Base-by-base conservation (phyloP, 2,888 invertebrate genomes). In the Tricholauxania praeusta region DNA sequence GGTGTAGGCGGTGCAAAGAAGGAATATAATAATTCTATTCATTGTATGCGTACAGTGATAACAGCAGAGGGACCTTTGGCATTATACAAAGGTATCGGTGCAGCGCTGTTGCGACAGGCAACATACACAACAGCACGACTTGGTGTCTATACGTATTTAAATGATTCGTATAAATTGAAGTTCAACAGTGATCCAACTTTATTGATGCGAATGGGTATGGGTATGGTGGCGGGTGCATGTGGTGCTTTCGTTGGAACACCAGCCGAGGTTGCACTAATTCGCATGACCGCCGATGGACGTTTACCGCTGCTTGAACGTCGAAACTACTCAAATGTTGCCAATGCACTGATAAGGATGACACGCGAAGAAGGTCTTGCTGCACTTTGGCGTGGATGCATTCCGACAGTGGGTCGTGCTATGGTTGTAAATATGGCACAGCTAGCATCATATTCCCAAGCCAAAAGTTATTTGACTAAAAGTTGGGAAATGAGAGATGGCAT, bases 251-350 rank as follows among this genome's bases (percentile, higher is more conserved):
- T 98, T 52, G 99, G 99, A 60, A 99, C 98, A 0, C 99, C 99
- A 0, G 98, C 99, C 0, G 99, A 99, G 89, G 94, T 99, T 53
- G 94, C 97, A 0, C 91, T 99, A 59, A 97, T 99, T 79, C 90
- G 99, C 73, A 99, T 99, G 99, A 98, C 98, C n/a, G 93, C 98
- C 0, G 99, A 99, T 88, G 99, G 99, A 14, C 91, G 97, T 75
- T 89, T 99, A 78, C 98, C 99, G 3, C 82, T 88, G 71, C 95
- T 93, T 1, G 95, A 99, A 87, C 89, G 96, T 79, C 91, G 99
- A 80, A 97, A 97, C 86, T 99, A 99, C 86, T 95, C 92, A 82
- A 95, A 93, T 85, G 99, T 98, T 0, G 92, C 94, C 71, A 94
- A 99, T 84, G 99, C 99, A 0, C 87, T 99, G 8, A 80, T 89